These are phyloP conservation scores for Cottoperca gobio DNA, from an alignment of 2,797 vertebrate genomes.

Conservation along the genomic window DNA sequence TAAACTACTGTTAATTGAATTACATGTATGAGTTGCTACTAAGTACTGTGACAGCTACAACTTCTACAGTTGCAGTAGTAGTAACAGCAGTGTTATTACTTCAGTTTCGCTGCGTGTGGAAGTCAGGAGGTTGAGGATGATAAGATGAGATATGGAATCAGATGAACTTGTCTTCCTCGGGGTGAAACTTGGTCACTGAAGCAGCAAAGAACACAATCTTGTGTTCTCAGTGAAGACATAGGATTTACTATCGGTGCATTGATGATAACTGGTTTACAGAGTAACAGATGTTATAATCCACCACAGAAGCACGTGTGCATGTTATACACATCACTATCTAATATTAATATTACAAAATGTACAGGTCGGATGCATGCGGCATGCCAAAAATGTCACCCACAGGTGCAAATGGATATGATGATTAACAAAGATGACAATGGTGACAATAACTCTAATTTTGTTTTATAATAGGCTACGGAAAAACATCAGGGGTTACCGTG, in stretches of 20 bases:
- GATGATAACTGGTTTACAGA: background rate
- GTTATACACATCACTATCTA: background rate
- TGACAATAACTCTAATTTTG: constrained; percentile 35
- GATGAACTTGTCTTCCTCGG: background rate
- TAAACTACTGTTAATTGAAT: background rate
- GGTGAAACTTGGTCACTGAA: constrained; percentile 4
- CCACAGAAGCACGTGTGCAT: background rate
- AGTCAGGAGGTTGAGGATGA: constrained; percentile 15
- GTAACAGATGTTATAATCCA: background rate
- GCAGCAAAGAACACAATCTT: constrained; percentile 4
- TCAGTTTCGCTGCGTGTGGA: constrained; percentile 7
- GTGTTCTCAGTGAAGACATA: too few species aligned
- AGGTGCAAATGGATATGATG: constrained; percentile 3
- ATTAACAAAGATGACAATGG: background rate
- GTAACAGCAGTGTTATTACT: background rate
- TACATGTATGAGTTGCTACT: background rate
- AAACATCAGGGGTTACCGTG: constrained; percentile 48
- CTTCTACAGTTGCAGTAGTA: background rate
- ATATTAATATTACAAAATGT: background rate
- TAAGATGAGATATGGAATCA: constrained; percentile 7
- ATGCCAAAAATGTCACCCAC: background rate
- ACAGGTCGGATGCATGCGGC: background rate
- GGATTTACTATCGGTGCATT: background rate
- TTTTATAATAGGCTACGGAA: constrained; percentile 56
- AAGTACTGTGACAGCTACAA: background rate